A percentile compares a stretch with the other conserved stretches of the same genome.
Evolutionary conservation across 2,888 invertebrate species (phyloP).

Genomic region (Gasteruption jaculator): DNA sequence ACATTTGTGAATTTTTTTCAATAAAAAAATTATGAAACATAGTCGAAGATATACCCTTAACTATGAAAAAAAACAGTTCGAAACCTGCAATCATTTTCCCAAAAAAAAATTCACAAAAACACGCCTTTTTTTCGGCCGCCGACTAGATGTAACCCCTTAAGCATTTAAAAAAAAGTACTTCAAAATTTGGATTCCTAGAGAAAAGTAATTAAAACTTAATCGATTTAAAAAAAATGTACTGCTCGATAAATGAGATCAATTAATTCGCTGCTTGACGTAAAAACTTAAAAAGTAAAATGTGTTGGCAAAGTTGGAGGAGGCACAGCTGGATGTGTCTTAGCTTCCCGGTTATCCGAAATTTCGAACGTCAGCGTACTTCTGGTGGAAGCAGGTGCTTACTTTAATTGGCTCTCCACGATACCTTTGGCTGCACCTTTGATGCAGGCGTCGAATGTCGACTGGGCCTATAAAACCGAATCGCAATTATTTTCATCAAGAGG

Average conservation of each 20-base stretch:
- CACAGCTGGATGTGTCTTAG: constrained; percentile 68
- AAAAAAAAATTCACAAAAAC: too few species aligned
- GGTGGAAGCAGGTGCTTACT: constrained; percentile 68
- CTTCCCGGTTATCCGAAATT: constrained; percentile 61
- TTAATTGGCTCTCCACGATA: constrained; percentile 62
- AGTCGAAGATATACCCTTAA: too few species aligned
- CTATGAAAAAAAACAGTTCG: too few species aligned
- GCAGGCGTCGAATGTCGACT: constrained; percentile 65
- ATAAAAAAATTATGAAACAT: too few species aligned
- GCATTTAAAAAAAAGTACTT: too few species aligned
- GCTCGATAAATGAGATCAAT: neutral
- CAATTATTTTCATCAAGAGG: constrained; percentile 67
- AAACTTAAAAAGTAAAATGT: constrained; percentile 3
- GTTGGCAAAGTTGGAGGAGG: constrained; percentile 65
- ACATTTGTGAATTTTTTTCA: too few species aligned
- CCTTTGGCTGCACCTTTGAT: constrained; percentile 66
- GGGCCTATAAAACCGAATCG: constrained; percentile 62
- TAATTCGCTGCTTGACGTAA: neutral
- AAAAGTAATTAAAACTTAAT: constrained; percentile 3
- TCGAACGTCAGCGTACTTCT: constrained; percentile 59
- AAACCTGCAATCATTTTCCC: too few species aligned
- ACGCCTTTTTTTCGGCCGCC: too few species aligned
- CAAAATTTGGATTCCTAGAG: constrained; percentile 4
- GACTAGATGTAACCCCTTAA: too few species aligned
- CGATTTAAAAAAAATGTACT: constrained; percentile 1